phyloP scores from a whole-genome alignment of 2,113 vertebrate species.

The Python bivittatus region DNA sequence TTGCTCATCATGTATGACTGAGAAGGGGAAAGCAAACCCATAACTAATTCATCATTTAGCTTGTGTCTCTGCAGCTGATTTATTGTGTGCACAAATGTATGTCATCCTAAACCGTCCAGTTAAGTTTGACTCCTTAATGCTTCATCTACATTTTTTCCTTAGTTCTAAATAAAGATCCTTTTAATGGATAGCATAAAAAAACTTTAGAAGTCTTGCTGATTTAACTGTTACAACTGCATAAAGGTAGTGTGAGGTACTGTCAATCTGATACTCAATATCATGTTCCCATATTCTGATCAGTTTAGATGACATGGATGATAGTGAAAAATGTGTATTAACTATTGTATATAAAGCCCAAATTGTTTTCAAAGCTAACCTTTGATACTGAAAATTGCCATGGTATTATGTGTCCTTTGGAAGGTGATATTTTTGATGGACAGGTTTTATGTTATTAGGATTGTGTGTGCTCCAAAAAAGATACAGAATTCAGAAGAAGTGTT shows the following conservation, averaged over 20 bases:
- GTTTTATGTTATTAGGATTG: not conserved
- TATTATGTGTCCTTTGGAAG: not conserved
- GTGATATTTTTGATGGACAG: not conserved
- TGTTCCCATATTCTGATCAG: not conserved
- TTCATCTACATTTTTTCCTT: not conserved
- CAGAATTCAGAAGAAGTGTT: not conserved
- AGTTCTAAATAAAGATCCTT: not conserved
- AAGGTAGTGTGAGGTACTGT: not conserved
- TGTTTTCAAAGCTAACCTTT: not conserved
- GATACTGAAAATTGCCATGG: not conserved
- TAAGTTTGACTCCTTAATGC: not conserved
- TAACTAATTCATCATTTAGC: constrained; percentile 37
- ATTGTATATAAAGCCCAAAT: not conserved
- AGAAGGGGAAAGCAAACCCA: constrained; percentile 17
- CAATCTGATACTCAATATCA: not conserved
- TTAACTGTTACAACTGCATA: not conserved
- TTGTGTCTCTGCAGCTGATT: not conserved
- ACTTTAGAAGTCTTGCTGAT: not conserved
- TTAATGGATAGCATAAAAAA: not conserved
- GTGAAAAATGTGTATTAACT: not conserved
- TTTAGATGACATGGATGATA: not conserved
- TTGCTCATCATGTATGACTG: not conserved
- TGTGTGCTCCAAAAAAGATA: not conserved
- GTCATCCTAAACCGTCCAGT: not conserved
- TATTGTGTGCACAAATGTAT: not conserved